Conservation (phyloP, 2,113 vertebrate species). For the Donacobius atricapilla region DNA sequence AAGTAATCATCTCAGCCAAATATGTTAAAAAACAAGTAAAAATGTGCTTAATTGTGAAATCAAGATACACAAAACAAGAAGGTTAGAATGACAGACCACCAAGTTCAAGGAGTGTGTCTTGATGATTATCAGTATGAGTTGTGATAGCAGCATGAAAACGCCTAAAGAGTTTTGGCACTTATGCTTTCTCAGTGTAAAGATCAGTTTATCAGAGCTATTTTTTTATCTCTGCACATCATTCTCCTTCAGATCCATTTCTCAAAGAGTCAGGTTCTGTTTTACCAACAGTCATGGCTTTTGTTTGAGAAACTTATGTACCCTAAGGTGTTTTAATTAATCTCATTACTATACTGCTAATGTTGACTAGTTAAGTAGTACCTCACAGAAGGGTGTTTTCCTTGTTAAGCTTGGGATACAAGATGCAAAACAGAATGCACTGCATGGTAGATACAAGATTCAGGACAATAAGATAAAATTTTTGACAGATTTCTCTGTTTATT, state of each 20-base stretch:
- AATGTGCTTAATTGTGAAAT: neutral
- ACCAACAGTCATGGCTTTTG: neutral
- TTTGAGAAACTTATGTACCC: neutral
- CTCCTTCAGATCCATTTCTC: neutral
- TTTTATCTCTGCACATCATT: neutral
- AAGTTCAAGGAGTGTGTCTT: neutral
- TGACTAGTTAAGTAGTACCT: neutral
- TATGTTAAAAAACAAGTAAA: neutral
- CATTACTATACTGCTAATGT: neutral
- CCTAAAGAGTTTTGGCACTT: neutral
- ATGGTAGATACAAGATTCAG: neutral
- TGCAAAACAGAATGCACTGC: neutral
- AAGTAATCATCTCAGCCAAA: neutral
- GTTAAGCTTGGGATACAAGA: neutral
- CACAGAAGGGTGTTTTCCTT: neutral
- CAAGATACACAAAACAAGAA: neutral
- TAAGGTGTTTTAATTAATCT: constrained; percentile 36
- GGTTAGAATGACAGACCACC: neutral
- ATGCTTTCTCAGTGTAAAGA: neutral
- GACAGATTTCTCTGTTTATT: neutral
- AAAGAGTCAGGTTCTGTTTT: neutral
- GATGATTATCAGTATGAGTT: neutral
- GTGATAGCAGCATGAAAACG: neutral
- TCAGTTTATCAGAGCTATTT: neutral
- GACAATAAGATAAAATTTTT: neutral